A percentile compares a stretch with the other conserved stretches of the same genome.
Conservation (phyloP, 2,888 invertebrate species). For the Acanthosepion esculentum region DNA sequence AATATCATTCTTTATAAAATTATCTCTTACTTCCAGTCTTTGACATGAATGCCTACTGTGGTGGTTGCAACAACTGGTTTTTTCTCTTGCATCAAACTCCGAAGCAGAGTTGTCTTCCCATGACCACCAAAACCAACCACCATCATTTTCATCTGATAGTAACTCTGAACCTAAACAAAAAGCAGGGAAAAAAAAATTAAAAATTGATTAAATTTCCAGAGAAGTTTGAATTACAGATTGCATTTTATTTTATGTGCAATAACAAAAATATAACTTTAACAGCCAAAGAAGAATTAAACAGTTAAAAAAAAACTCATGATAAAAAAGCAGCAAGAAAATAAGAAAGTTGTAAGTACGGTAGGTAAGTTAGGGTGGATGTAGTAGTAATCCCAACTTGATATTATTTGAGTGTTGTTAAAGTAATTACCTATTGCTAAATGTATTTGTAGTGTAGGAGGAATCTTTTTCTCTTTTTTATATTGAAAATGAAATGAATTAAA, state of each 20-base stretch:
- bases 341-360: too few species aligned
- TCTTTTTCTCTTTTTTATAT: too few species aligned
- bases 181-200: background rate
- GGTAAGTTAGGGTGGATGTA: too few species aligned
- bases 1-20: background rate
- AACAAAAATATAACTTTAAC: background rate
- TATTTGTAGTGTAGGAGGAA: too few species aligned
- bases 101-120: slow-evolving; percentile 71
- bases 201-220: background rate
- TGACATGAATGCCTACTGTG: slow-evolving; percentile 72
- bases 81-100: slow-evolving; percentile 64
- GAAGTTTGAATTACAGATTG: background rate
- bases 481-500: too few species aligned
- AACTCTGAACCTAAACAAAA: slow-evolving; percentile 63
- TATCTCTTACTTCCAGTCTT: slow-evolving; percentile 69
- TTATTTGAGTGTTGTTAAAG: too few species aligned
- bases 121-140: slow-evolving; percentile 71
- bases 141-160: slow-evolving; percentile 73
- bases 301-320: too few species aligned
- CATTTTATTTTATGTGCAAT: background rate
- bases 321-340: too few species aligned
- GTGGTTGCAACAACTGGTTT: slow-evolving; percentile 57
- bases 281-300: too few species aligned
- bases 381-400: too few species aligned
- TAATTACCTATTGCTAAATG: too few species aligned